phyloP scores from a whole-genome alignment of 2,113 vertebrate genomes.

The Callospermophilus lateralis region DNA sequence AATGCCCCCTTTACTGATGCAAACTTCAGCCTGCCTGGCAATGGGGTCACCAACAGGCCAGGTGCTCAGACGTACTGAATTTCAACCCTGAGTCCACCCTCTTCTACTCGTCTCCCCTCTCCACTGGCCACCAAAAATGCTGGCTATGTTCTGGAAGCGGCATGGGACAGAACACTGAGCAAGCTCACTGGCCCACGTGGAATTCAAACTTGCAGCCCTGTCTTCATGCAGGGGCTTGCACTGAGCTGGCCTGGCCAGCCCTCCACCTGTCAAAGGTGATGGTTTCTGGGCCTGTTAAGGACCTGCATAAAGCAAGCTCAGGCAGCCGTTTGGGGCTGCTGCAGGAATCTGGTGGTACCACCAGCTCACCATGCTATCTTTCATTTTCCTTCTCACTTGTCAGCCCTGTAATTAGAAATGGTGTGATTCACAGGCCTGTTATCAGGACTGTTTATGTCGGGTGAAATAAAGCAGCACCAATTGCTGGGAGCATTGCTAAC shows the following conservation, averaged over 20 bases:
- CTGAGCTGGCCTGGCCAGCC: neutral
- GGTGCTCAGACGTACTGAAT: neutral
- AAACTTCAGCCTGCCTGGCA: no score
- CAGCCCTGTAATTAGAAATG: conserved; percentile 48
- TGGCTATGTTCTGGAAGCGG: neutral
- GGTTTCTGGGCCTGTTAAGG: neutral
- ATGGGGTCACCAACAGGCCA: no score
- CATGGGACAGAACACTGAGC: neutral
- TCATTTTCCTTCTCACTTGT: neutral
- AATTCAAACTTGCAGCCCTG: neutral
- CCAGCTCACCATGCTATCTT: fast-evolving
- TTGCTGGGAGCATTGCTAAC: neutral
- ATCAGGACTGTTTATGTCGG: neutral
- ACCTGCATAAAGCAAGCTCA: neutral
- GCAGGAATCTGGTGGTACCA: neutral
- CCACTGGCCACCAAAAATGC: neutral
- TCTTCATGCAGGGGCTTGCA: neutral
- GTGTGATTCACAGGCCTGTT: conserved; percentile 17
- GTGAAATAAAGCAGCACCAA: neutral
- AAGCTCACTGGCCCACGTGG: neutral
- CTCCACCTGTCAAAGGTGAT: neutral
- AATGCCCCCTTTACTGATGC: neutral
- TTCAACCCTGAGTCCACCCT: fast-evolving
- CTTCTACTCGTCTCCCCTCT: neutral
- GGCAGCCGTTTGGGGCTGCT: neutral